Base-by-base conservation (phyloP, 2,888 invertebrate species). In the Perizoma flavofasciatum region DNA sequence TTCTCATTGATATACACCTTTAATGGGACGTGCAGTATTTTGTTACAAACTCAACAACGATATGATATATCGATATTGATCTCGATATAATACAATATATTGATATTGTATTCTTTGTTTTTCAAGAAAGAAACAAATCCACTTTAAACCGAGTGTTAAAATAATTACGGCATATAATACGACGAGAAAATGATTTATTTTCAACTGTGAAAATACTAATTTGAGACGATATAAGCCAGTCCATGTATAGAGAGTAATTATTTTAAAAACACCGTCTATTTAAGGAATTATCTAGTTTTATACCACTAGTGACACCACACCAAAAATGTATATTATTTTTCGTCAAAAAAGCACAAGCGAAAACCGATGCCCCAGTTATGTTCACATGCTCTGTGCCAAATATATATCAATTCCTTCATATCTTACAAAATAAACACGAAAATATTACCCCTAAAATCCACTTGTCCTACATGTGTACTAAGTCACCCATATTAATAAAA, bases 391-490 rank as follows among this genome's bases (percentile, higher is more conserved):
- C 49, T 46, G 34, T 56, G 49, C 56, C 56, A 56, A 56, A 61
- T 49, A 56, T 53, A 61, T 54, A 54, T 55, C 37, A 11, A 47
- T 50, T 55, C 55, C 60, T 11, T 48, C 47, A 61, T 61, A 54
- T 61, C 57, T 55, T 44, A 33, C 61, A 61, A 58, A 61, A 61
- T 47, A 61, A 52, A 57, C 47, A 61, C 40, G 22, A 32, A 48
- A 48, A 37, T 41, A 1, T 54, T 49, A 37, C 57, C 61, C 43
- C 57, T 61, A 49, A 40, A 37, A 7, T 3, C 39, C 10, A 49
- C 40, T 40, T 51, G 59, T 41, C 11, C 51, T 51, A 55, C 49
- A 50, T 54, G 40, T 8, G 50, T 40, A 9, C 8, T 9, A 47
- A 48, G 22, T 41, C 32, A 47, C 22, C 32, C 49, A 7, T 33